These are phyloP conservation scores for Catonia carolina DNA, from an alignment of 2,888 invertebrate species.

Conservation along the genomic window DNA sequence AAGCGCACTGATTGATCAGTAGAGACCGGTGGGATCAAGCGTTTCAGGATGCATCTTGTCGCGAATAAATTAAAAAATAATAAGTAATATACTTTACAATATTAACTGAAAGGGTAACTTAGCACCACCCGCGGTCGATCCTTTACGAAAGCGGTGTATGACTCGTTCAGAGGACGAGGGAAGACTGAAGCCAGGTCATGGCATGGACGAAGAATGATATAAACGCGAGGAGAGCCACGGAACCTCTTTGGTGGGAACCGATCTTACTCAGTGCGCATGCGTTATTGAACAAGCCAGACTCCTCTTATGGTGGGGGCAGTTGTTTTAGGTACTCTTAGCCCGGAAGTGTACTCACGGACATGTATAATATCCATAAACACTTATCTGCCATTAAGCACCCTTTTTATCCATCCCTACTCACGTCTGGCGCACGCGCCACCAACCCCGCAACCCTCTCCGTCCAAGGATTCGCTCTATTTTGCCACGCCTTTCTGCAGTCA, in stretches of 20 bases:
- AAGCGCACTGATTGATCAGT: background rate
- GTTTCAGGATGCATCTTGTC: conserved; percentile 1
- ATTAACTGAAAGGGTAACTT: background rate
- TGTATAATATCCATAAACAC: too few relatives aligned
- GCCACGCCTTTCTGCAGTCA: too few relatives aligned
- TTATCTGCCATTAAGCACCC: too few relatives aligned
- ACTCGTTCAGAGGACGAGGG: conserved; percentile 10
- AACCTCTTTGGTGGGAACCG: background rate
- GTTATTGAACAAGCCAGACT: background rate
- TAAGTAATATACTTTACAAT: background rate
- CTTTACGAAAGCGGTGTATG: background rate
- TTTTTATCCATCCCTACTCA: too few relatives aligned
- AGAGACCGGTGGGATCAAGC: conserved; percentile 9
- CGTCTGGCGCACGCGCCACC: too few relatives aligned
- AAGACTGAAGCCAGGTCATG: conserved; percentile 12
- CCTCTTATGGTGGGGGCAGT: background rate
- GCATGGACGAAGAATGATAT: conserved; percentile 11
- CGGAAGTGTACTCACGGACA: conserved; percentile 3
- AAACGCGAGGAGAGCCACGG: conserved; percentile 8
- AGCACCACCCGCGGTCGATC: too few relatives aligned
- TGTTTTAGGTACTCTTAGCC: background rate
- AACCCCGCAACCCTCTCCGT: too few relatives aligned
- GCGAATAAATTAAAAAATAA: background rate
- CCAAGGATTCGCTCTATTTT: too few relatives aligned
- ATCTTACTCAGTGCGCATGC: background rate